A percentile compares a stretch with the other conserved stretches of the same genome.
These are phyloP conservation scores for Cassiopea andromeda DNA, from an alignment of 30 jellyfish, hydroid and myxozoan species.

Conservation along the genomic window DNA sequence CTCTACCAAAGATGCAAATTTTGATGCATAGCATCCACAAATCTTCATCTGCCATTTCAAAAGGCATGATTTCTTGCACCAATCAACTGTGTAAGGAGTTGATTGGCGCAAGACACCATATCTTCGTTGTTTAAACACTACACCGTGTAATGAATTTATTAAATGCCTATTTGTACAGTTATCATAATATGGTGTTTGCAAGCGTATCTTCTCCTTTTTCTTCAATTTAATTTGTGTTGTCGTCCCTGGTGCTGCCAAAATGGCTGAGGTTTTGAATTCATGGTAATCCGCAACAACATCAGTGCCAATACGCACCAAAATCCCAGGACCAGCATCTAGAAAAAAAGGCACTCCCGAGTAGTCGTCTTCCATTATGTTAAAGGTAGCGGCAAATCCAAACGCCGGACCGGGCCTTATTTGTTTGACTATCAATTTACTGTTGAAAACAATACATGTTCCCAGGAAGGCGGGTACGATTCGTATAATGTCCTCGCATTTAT, in stretches of 20 bases:
- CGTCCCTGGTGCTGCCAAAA: slow-evolving; percentile 3
- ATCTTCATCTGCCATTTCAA: not conserved
- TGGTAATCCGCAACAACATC: not conserved
- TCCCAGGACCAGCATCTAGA: not conserved
- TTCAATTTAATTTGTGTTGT: not conserved
- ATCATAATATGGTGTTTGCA: not conserved
- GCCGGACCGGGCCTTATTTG: not conserved
- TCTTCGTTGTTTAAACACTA: not conserved
- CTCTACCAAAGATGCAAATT: not conserved
- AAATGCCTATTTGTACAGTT: not conserved
- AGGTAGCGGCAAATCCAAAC: not conserved
- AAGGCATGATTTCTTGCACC: not conserved
- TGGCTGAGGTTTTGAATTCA: not conserved
- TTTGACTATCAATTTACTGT: not conserved
- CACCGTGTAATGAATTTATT: not conserved
- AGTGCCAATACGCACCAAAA: not conserved
- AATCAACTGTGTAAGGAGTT: not conserved
- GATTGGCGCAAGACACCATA: not conserved
- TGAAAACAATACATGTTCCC: not conserved
- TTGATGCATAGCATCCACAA: not conserved
- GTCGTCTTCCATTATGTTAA: not conserved
- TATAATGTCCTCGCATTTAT: not conserved
- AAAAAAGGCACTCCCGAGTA: not conserved
- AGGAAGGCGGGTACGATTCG: not conserved
- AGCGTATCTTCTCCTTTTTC: not conserved